phyloP scores from a whole-genome alignment of 2,888 invertebrate species.

The Aphelenchoides bicaudatus region DNA sequence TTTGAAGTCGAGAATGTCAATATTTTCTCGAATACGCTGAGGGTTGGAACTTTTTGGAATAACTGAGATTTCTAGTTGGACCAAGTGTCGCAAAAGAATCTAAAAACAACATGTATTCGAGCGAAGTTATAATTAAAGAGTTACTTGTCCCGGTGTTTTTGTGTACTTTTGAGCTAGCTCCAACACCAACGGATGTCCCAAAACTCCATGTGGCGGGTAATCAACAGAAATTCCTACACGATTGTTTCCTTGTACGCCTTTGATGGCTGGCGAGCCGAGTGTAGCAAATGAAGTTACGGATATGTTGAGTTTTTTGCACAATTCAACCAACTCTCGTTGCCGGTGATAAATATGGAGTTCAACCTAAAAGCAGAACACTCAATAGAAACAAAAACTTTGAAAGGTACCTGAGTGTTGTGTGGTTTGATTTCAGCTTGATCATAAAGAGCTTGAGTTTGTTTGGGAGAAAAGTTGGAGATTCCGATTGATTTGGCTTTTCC shows the following conservation, averaged over 20 bases:
- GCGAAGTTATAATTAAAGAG: neutral
- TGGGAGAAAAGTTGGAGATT: constrained; percentile 46
- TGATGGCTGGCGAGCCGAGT: constrained; percentile 39
- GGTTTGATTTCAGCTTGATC: constrained; percentile 41
- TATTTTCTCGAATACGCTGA: constrained; percentile 38
- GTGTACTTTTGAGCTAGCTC: constrained; percentile 41
- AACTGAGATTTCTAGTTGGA: constrained; percentile 15
- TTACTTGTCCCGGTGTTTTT: constrained; percentile 37
- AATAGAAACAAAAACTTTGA: neutral
- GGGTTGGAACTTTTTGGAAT: constrained; percentile 27
- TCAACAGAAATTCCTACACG: constrained; percentile 19
- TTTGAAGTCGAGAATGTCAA: constrained; percentile 28
- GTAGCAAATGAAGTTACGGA: constrained; percentile 44
- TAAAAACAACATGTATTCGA: neutral
- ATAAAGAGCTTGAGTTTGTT: constrained; percentile 32
- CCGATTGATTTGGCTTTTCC: constrained; percentile 45
- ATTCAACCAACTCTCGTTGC: constrained; percentile 68
- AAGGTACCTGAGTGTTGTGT: constrained; percentile 31
- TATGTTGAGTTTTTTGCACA: constrained; percentile 69
- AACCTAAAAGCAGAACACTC: constrained; percentile 64
- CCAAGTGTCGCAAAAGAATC: constrained; percentile 14
- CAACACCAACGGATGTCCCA: constrained; percentile 27
- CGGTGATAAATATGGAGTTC: constrained; percentile 77
- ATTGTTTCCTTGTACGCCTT: constrained; percentile 32
- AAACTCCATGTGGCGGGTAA: constrained; percentile 15